These are phyloP conservation scores for Pagetopsis macropterus DNA, from an alignment of 2,797 vertebrate genomes.

Conservation along the genomic window DNA sequence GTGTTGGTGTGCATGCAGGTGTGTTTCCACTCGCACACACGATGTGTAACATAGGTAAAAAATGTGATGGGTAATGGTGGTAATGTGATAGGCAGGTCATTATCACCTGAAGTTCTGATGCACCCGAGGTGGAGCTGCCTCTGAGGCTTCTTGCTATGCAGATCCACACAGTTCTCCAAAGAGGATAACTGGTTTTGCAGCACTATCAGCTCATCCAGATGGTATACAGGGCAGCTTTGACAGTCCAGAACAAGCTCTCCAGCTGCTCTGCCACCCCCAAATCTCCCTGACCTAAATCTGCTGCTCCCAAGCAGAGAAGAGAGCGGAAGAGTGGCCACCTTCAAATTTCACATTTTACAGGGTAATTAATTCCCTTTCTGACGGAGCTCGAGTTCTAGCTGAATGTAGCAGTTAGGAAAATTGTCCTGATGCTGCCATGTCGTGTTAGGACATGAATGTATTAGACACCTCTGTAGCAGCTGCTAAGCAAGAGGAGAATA, in stretches of 20 bases:
- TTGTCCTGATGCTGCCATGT: conserved; percentile 12
- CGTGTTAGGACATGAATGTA: neutral
- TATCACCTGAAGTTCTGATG: conserved; percentile 40
- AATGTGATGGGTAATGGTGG: neutral
- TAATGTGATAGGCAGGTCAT: conserved; percentile 6
- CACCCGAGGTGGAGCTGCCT: conserved; percentile 46
- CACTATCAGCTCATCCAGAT: conserved; percentile 80
- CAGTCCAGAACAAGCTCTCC: conserved; percentile 74
- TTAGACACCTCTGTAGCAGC: conserved; percentile 11
- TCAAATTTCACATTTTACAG: conserved; percentile 54
- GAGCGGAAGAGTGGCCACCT: conserved; percentile 67
- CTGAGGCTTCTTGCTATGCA: conserved; percentile 69
- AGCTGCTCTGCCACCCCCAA: conserved; percentile 73
- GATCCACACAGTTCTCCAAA: conserved; percentile 70
- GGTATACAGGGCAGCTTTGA: conserved; percentile 74
- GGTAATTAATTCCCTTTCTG: conserved; percentile 35
- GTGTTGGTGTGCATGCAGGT: neutral
- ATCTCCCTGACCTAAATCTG: conserved; percentile 82
- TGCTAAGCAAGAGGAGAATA: neutral
- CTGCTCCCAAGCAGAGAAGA: conserved; percentile 59
- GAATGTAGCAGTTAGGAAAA: conserved; percentile 13
- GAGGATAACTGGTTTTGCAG: conserved; percentile 77
- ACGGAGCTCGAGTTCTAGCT: neutral
- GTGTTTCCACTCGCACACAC: neutral
- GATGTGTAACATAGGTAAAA: neutral